Conservation (phyloP, 1,140 invertebrate species). For the Psix sp. region DNA sequence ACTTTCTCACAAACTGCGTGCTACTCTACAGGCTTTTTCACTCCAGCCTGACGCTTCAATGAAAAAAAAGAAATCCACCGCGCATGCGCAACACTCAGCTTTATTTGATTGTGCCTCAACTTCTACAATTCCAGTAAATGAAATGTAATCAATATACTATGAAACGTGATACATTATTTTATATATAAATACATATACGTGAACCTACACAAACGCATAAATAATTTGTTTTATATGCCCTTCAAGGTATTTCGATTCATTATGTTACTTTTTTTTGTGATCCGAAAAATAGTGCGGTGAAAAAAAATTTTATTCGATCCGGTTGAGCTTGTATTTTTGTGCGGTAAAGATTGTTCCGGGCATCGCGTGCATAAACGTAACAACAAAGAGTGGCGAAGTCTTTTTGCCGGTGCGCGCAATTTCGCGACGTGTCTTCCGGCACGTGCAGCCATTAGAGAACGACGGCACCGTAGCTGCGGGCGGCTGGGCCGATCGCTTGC, state of each 20-base stretch:
- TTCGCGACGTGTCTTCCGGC: constrained; percentile 40
- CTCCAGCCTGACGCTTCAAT: constrained; percentile 60
- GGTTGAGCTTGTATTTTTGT: too few relatives aligned
- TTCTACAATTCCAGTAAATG: not conserved
- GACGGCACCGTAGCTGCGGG: constrained; percentile 21
- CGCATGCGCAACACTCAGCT: constrained; percentile 39
- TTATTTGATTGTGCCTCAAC: too few relatives aligned
- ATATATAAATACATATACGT: too few relatives aligned
- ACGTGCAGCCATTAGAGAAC: constrained; percentile 44
- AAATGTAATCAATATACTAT: too few relatives aligned
- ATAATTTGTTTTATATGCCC: too few relatives aligned
- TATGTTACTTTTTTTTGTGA: too few relatives aligned
- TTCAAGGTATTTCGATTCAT: too few relatives aligned
- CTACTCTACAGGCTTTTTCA: constrained; percentile 40
- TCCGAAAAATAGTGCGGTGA: too few relatives aligned
- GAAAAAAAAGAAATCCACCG: constrained; percentile 54
- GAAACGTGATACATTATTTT: too few relatives aligned
- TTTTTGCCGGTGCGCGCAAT: constrained; percentile 41
- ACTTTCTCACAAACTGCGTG: constrained; percentile 38
- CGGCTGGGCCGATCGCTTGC: constrained; percentile 31
- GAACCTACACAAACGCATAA: too few relatives aligned
- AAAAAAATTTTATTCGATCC: too few relatives aligned
- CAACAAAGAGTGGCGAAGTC: constrained; percentile 43
- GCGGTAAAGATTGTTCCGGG: constrained; percentile 12
- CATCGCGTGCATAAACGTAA: constrained; percentile 22